phyloP scores from a whole-genome alignment of 2,797 vertebrate genomes.

The Pantherophis alleghaniensis region DNA sequence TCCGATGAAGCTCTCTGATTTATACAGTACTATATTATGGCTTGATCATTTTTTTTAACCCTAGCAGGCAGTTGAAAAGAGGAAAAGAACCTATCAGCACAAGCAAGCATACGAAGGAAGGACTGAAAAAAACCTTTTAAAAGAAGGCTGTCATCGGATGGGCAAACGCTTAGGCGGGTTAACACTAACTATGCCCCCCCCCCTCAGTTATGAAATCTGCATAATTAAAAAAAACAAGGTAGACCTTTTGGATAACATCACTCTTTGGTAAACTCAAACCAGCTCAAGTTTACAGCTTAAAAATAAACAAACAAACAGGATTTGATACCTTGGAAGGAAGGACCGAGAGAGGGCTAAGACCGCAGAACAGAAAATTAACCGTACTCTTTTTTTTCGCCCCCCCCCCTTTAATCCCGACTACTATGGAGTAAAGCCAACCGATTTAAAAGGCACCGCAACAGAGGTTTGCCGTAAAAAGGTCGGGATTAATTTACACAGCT shows the following conservation, averaged over 20 bases:
- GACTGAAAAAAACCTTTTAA: constrained; percentile 26
- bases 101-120: constrained; percentile 40
- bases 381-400: constrained; percentile 20
- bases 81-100: constrained; percentile 52
- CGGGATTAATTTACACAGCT: constrained; percentile 55
- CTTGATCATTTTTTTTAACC: constrained; percentile 67
- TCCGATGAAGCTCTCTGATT: constrained; percentile 57
- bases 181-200: constrained; percentile 48
- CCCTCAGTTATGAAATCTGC: constrained; percentile 71
- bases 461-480: constrained; percentile 43
- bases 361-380: constrained; percentile 57
- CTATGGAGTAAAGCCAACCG: constrained; percentile 44
- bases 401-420: constrained; percentile 27
- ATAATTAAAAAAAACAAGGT: constrained; percentile 70
- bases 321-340: constrained; percentile 54
- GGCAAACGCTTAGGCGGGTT: constrained; percentile 60
- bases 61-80: constrained; percentile 61
- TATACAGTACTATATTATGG: constrained; percentile 75
- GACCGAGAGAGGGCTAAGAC: constrained; percentile 58
- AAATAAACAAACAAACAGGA: constrained; percentile 41
- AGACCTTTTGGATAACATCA: constrained; percentile 79
- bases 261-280: constrained; percentile 84
- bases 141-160: constrained; percentile 25
- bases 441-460: constrained; percentile 59
- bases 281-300: constrained; percentile 64